Conservation (phyloP, 92 coral and sea anemone species). For the Heteractis magnifica region DNA sequence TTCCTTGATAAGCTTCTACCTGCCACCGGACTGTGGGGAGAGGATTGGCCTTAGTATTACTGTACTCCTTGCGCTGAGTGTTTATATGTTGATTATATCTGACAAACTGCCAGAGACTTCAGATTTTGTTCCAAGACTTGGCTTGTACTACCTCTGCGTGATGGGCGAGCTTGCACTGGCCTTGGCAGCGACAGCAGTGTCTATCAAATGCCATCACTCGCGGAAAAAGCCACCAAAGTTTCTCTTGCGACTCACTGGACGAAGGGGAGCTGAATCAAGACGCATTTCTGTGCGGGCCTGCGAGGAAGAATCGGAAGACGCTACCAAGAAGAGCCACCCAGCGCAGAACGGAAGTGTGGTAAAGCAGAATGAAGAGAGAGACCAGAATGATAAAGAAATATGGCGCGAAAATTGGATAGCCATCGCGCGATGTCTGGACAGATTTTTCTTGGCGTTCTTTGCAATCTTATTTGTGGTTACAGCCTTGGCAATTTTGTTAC, state of each 20-base stretch:
- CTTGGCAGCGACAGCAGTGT: slow-evolving; percentile 59
- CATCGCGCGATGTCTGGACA: slow-evolving; percentile 59
- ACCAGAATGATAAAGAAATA: slow-evolving; percentile 15
- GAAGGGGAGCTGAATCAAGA: slow-evolving; percentile 17
- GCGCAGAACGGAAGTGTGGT: slow-evolving; percentile 7
- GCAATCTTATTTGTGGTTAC: slow-evolving; percentile 14
- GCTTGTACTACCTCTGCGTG: slow-evolving; percentile 56
- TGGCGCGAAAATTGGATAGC: slow-evolving; percentile 66
- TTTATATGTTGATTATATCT: slow-evolving; percentile 66
- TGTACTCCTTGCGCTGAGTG: slow-evolving; percentile 74
- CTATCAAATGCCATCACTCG: slow-evolving; percentile 56
- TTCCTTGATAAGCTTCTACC: slow-evolving; percentile 59
- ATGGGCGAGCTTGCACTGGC: slow-evolving; percentile 62
- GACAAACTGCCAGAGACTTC: slow-evolving; percentile 79
- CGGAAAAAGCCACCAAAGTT: slow-evolving; percentile 47
- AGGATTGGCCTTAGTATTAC: slow-evolving; percentile 80
- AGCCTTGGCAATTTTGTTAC: slow-evolving; percentile 10
- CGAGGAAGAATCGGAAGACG: background rate
- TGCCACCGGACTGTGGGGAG: slow-evolving; percentile 88
- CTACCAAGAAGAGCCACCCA: background rate
- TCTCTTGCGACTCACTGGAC: slow-evolving; percentile 27
- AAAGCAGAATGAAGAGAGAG: background rate
- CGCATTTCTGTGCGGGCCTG: slow-evolving; percentile 10
- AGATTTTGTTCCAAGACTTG: slow-evolving; percentile 67
- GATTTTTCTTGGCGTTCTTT: slow-evolving; percentile 54